A percentile compares a stretch with the other conserved stretches of the same genome.
These are phyloP conservation scores for Magallana ariakensis DNA, from an alignment of 1,140 invertebrate species.

Conservation along the genomic window DNA sequence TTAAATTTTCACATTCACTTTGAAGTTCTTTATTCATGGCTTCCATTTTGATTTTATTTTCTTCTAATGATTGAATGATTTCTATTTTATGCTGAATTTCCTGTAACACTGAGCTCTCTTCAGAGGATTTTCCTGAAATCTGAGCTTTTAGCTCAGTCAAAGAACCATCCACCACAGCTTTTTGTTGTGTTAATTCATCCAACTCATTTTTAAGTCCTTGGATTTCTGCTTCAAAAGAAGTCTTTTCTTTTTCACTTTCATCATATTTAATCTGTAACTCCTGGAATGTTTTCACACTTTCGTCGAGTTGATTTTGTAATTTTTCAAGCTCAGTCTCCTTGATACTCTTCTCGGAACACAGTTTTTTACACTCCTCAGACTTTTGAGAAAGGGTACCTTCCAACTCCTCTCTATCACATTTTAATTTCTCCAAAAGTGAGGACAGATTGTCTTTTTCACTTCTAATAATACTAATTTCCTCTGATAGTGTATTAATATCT, in stretches of 20 bases:
- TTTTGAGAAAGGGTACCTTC: neutral
- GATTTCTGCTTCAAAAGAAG: neutral
- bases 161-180: neutral
- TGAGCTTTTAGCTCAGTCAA: neutral
- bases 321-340: conserved; percentile 36
- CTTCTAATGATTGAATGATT: neutral
- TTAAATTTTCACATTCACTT: neutral
- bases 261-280: neutral
- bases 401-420: conserved; percentile 20
- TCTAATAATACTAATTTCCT: conserved; percentile 33
- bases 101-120: neutral
- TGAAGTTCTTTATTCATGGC: neutral
- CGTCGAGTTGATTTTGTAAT: conserved; percentile 7
- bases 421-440: neutral
- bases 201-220: neutral
- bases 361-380: neutral
- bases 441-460: neutral
- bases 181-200: neutral
- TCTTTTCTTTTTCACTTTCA: neutral
- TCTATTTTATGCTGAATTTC: neutral
- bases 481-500: conserved; percentile 39
- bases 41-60: conserved; percentile 2
- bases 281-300: conserved; percentile 31
- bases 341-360: neutral
- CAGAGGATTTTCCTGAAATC: neutral